These are phyloP conservation scores for Torymus auratus DNA, from an alignment of 2,888 invertebrate genomes.

Conservation along the genomic window DNA sequence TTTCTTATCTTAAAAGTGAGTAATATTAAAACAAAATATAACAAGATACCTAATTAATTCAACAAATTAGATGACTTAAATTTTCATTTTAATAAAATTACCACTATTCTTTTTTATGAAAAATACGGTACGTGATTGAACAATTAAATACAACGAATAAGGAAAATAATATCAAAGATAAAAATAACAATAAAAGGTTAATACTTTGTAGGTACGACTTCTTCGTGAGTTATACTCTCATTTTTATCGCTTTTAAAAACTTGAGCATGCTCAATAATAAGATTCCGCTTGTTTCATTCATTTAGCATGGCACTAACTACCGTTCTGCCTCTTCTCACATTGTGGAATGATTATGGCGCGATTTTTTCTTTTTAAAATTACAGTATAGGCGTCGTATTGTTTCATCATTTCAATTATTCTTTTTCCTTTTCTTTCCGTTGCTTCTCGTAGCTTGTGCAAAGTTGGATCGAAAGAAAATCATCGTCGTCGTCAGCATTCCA, in stretches of 20 bases:
- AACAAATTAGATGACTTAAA: not conserved
- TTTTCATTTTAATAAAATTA: not conserved
- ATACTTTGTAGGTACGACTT: constrained; percentile 55
- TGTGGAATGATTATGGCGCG: constrained; percentile 62
- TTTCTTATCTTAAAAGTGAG: no score
- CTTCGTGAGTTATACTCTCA: constrained; percentile 46
- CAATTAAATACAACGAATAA: no score
- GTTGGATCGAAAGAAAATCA: constrained; percentile 40
- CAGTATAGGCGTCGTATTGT: constrained; percentile 59
- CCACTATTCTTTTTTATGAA: not conserved
- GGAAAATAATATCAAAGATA: no score
- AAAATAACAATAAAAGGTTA: constrained; percentile 44
- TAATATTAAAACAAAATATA: no score
- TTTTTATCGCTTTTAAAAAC: constrained; percentile 38
- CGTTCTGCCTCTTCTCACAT: constrained; percentile 49
- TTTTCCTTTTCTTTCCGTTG: constrained; percentile 45
- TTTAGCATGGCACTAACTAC: constrained; percentile 60
- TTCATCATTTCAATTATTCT: constrained; percentile 39
- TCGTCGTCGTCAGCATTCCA: constrained; percentile 22
- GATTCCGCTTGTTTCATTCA: constrained; percentile 45
- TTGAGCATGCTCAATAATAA: constrained; percentile 50
- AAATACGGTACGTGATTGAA: not conserved
- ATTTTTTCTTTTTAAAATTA: constrained; percentile 56
- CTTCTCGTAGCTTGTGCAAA: constrained; percentile 37
- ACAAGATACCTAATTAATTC: no score